Evolutionary conservation across 2,797 vertebrate genomes (phyloP), one percentile per base, ranked within the genome.

Genomic region (Dendrocincla tyrannina): DNA sequence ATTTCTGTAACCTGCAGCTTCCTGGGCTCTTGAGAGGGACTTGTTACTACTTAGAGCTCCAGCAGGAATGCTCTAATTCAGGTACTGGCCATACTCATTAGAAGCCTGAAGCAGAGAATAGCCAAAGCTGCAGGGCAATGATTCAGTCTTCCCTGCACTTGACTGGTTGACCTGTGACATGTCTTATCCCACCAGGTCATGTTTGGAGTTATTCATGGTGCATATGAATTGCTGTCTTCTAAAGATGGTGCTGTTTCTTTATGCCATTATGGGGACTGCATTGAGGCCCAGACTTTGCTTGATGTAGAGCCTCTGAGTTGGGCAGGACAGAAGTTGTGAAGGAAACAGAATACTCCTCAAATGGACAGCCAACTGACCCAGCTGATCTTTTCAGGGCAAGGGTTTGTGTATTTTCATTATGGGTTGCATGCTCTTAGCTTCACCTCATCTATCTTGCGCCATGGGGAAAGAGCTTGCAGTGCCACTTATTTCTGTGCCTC

Each of bases 401-500:
- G 19, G 10, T 77, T 85, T 87, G 10, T 33, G 20, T 74, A 25
- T 73, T 76, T 13, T 67, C 16, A 2, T n/a, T 49, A 27, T 28
- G 28, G 41, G 19, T 46, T 82, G 46, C 2, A 1, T 70, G 30
- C 24, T 70, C 28, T 70, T 55, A 63, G 20, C 30, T 24, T 87
- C 3, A 1, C 33, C 49, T 70, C 0, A 0, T 23, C 52, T 17
- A 33, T 37, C 30, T 91, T 5, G 11, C 11, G 44, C 39, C 24
- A 32, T 5, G 32, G 35, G 53, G 11, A 84, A 72, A 28, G 32
- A 60, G 33, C 19, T 47, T 73, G 17, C 42, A 66, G 3, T 62
- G 42, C 42, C 28, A 46, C 10, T 0, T 28, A 46, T 49, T 85
- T 85, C 42, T 33, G 23, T 14, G 20, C 53, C 27, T 77, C 18